Evolutionary conservation across 1,140 invertebrate species (phyloP), one percentile per base, ranked within the genome.

Genomic region (Cepaea nemoralis): DNA sequence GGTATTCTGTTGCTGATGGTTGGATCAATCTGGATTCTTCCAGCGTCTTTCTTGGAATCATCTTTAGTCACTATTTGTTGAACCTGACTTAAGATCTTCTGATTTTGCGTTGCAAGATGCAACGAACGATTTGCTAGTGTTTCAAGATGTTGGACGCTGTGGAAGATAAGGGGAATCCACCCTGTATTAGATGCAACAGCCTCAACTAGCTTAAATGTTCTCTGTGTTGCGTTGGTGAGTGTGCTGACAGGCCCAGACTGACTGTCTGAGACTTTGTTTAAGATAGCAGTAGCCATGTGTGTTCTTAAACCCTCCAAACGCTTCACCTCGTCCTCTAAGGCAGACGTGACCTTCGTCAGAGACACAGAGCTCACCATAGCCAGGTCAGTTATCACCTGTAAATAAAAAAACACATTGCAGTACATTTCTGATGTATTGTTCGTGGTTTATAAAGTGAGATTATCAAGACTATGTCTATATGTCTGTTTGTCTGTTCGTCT

Each of bases 141-240:
- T 63, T 87, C 86, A 12, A 87, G 76, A 48, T 83, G 83, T 35
- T 85, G 86, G 76, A 86, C 79, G 48, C 84, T 86, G 27, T 83
- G 80, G 27, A 83, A 86, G 45, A 86, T 88, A 55, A 83, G 83
- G 0, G 86, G 87, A 77, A 88, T 83, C 87, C 87, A 88, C 10
- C 85, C 82, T 0, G 87, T 88, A 70, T 86, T 85, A 1, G 85
- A 84, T 0, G 86, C 86, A 16, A 88, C 77, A 3, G 85, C 83
- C 42, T 87, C 85, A 16, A 83, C 69, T 27, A 88, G 83, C 27
- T 84, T 83, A 27, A 85, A 84, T 14, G 82, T 83, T 19, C 76
- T 81, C 50, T 83, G 82, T 39, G 85, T 85, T n/a, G 73, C 82
- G 55, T 88, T 88, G 6, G 78, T 75, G 1, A 86, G 55, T 31